Conservation (phyloP, 2,797 vertebrate genomes). For the Gallirallus australis region DNA sequence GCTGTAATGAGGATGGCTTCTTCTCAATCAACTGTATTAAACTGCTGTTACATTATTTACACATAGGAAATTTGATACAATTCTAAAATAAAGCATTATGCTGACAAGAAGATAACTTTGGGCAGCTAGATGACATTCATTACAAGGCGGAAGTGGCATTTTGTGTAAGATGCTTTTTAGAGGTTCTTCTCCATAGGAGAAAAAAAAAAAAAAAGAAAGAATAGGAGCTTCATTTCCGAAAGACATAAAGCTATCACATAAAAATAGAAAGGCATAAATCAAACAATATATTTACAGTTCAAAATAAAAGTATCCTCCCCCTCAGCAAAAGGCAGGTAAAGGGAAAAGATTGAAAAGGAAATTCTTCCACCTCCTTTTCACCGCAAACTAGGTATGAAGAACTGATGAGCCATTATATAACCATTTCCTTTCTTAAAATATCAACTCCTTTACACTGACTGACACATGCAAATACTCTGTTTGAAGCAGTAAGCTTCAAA, state of each 20-base stretch:
- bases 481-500: slow-evolving; percentile 31
- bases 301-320: background rate
- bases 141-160: background rate
- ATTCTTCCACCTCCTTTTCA: background rate
- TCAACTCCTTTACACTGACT: background rate
- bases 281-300: background rate
- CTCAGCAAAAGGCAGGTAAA: background rate
- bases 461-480: background rate
- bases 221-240: background rate
- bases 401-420: background rate
- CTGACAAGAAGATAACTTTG: background rate
- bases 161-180: background rate
- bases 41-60: background rate
- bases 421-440: background rate
- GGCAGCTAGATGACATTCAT: background rate
- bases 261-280: background rate
- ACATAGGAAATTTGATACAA: background rate
- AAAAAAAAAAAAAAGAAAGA: background rate
- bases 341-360: background rate
- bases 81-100: background rate
- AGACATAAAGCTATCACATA: background rate
- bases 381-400: slow-evolving; percentile 4
- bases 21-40: background rate
- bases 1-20: background rate
- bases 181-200: background rate